Conservation (phyloP, 2,888 invertebrate species). For the Agapetus fuscipes region DNA sequence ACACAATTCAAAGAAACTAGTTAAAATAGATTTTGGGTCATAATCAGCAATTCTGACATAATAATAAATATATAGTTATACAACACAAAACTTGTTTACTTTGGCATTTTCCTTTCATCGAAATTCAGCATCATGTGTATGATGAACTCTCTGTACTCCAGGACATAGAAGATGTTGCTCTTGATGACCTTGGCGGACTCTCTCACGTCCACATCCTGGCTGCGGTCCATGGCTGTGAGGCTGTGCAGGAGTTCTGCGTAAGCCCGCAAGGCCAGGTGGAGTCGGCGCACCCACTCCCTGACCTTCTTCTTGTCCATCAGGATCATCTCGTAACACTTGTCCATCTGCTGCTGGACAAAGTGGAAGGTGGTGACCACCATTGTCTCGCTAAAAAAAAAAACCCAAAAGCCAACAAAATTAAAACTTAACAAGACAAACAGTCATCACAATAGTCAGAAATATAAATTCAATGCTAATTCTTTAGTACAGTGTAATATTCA, state of each 20-base stretch:
- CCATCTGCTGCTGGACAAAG: constrained; percentile 88
- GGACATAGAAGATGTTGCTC: constrained; percentile 85
- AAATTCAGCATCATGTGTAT: constrained; percentile 70
- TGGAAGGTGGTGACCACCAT: constrained; percentile 88
- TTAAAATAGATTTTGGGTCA: too few relatives aligned
- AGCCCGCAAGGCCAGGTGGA: constrained; percentile 75
- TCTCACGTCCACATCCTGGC: constrained; percentile 56
- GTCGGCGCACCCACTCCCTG: constrained; percentile 69
- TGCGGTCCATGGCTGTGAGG: constrained; percentile 71
- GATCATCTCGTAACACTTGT: constrained; percentile 76
- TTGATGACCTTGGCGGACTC: constrained; percentile 80
- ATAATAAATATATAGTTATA: too few relatives aligned
- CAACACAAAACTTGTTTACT: too few relatives aligned
- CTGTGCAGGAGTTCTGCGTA: constrained; percentile 79
- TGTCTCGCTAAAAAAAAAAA: constrained; percentile 66
- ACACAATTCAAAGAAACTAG: too few relatives aligned
- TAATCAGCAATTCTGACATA: too few relatives aligned
- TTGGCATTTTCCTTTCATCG: constrained; percentile 78
- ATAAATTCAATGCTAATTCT: too few relatives aligned
- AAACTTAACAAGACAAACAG: constrained; percentile 1
- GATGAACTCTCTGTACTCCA: constrained; percentile 89
- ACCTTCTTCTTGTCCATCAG: constrained; percentile 77
- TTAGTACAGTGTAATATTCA: too few relatives aligned
- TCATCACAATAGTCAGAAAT: constrained; percentile 1
- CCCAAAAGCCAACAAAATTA: neutral